Base-by-base conservation (phyloP, 2,797 vertebrate genomes). In the Sitta carolinensis region DNA sequence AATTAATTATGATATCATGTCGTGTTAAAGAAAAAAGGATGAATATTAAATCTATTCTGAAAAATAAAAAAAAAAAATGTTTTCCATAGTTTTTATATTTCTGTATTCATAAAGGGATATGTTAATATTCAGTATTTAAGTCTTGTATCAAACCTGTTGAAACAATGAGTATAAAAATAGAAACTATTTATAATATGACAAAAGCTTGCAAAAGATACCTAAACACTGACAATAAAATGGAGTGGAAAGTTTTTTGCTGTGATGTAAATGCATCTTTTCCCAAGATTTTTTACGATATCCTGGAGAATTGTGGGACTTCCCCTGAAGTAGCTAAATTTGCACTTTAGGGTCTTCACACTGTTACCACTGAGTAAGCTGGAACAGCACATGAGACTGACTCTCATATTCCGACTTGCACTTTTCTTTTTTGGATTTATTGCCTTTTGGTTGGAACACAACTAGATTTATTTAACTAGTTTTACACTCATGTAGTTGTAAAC, bases 1-100 rank as follows among this genome's bases (percentile, higher is more conserved):
- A 97, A 98, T 98, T 98, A 98, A 98, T 98, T 97, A 97, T 96
- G 96, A 95, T 98, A 98, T 95, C 98, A 95, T 89, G 97, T 98
- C 97, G 97, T 97, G 97, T 98, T 98, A 97, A 96, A 97, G 96
- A 92, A 95, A 95, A 93, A 95, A 87, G 67, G 67, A 81, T 84
- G 81, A 94, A 92, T 95, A 95, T 95, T 97, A 86, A 92, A 93
- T 95, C 83, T 93, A 3, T 68, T 87, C 68, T 81, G 58, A 66
- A 87, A 97, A 97, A 94, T n/a, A 38, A 69, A 94, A 93, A 67
- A 86, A 94, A 84, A 87, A 84, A 30, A 42, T 20, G 3, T 66
- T 94, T 93, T 89, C 21, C 10, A 87, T 94, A 78, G 59, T n/a
- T 89, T 95, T 93, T 86, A 5, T 73, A 82, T 85, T 93, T 80